phyloP scores from a whole-genome alignment of 2,797 vertebrate species.

The Eidolon dupreanum region DNA sequence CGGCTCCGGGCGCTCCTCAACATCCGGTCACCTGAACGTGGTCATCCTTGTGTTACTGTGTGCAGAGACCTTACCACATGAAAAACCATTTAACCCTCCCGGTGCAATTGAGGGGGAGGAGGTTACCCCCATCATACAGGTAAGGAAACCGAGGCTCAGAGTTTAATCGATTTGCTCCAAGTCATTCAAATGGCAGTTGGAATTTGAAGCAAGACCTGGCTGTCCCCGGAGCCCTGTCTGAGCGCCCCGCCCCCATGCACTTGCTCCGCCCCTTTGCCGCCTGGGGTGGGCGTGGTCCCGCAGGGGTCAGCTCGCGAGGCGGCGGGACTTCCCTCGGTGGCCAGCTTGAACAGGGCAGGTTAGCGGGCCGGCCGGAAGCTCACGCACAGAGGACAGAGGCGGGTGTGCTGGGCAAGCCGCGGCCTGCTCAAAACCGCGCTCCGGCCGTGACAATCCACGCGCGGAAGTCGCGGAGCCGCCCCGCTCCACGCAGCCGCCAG shows the following conservation, averaged over 20 bases:
- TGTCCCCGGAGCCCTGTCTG: not conserved
- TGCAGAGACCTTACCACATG: not conserved
- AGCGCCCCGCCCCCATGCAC: not conserved
- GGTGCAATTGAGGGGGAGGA: not conserved
- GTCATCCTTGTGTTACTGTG: not conserved
- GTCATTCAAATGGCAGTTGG: not conserved
- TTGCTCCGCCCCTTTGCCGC: not conserved
- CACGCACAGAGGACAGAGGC: not conserved
- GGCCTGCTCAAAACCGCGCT: not conserved
- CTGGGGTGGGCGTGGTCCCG: not conserved
- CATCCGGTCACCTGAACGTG: not conserved
- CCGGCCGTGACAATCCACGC: not conserved
- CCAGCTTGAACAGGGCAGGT: no score
- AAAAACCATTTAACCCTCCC: not conserved
- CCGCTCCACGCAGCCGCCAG: fast-evolving
- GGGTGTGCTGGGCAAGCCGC: not conserved
- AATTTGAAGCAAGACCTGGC: not conserved
- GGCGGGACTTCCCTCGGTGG: no score
- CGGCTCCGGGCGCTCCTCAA: fast-evolving
- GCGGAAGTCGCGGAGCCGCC: fast-evolving
- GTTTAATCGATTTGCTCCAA: not conserved
- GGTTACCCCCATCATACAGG: not conserved
- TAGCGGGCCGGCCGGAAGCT: no score
- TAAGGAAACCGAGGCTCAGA: not conserved
- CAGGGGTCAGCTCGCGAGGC: fast-evolving